Evolutionary conservation across 2,888 invertebrate species (phyloP).

Genomic region (Parnassius apollo): DNA sequence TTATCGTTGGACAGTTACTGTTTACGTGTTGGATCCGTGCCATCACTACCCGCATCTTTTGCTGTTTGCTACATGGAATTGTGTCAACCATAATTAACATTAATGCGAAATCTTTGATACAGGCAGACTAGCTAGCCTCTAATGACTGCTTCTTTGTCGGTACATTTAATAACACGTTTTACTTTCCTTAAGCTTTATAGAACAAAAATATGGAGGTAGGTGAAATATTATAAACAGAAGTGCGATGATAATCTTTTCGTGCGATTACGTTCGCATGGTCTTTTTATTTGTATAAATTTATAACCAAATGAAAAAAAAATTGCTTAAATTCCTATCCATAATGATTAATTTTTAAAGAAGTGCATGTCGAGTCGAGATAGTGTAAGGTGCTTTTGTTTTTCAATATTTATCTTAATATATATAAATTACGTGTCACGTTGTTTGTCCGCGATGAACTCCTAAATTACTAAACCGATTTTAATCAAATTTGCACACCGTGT

Average conservation of each 20-base stretch:
- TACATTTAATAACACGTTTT: background rate
- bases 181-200: background rate
- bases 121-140: background rate
- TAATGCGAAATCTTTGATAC: slow-evolving; percentile 8
- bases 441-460: too few relatives aligned
- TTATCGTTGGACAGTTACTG: slow-evolving; percentile 2
- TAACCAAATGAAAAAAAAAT: too few relatives aligned
- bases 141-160: background rate
- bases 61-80: background rate
- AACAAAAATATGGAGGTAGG: background rate
- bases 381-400: too few relatives aligned
- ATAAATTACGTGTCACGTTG: too few relatives aligned
- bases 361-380: too few relatives aligned
- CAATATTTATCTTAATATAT: too few relatives aligned
- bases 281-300: too few relatives aligned
- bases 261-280: background rate
- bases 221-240: background rate
- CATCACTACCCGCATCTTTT: background rate
- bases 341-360: too few relatives aligned
- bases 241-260: background rate
- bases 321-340: too few relatives aligned
- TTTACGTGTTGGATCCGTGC: slow-evolving; percentile 3
- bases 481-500: too few relatives aligned
- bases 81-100: slow-evolving; percentile 6
- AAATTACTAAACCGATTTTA: too few relatives aligned